These are phyloP conservation scores for Tenualosa thibaudeaui DNA, from an alignment of 2,797 vertebrate species.

Conservation along the genomic window DNA sequence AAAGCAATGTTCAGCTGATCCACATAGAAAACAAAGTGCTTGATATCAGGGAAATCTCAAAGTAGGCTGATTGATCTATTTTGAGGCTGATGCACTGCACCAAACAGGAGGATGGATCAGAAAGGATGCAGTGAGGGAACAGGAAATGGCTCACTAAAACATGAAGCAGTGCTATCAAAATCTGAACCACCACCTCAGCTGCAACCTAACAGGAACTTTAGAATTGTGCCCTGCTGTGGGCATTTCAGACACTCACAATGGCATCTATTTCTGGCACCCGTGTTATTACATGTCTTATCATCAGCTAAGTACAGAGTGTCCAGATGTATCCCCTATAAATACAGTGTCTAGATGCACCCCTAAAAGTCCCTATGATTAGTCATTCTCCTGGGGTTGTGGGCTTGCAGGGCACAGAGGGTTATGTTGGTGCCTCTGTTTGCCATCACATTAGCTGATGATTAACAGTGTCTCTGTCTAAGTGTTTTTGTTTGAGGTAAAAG, in stretches of 20 bases:
- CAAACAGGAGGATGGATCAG: background rate
- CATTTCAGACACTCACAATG: background rate
- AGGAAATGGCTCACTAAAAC: background rate
- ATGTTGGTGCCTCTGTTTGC: constrained; percentile 28
- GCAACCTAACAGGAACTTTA: background rate
- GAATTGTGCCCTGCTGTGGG: background rate
- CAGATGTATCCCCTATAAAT: constrained; percentile 31
- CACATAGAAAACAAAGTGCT: background rate
- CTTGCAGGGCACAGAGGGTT: background rate
- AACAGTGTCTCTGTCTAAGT: constrained; percentile 17
- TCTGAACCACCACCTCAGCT: background rate
- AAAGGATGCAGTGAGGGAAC: background rate
- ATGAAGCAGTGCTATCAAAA: background rate
- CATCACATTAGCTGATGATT: constrained; percentile 45
- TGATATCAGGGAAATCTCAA: background rate
- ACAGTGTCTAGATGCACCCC: constrained; percentile 11
- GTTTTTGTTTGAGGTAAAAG: constrained; percentile 39
- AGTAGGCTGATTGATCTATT: background rate
- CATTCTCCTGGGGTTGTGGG: background rate
- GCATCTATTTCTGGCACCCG: background rate
- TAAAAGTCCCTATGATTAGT: constrained; percentile 1
- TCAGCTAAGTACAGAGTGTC: constrained; percentile 37
- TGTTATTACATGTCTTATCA: constrained; percentile 38
- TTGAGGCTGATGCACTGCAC: background rate
- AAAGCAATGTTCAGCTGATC: background rate